A percentile compares a stretch with the other conserved stretches of the same genome.
Conservation (phyloP, 2,797 vertebrate species). For the Xyrichtys novacula region DNA sequence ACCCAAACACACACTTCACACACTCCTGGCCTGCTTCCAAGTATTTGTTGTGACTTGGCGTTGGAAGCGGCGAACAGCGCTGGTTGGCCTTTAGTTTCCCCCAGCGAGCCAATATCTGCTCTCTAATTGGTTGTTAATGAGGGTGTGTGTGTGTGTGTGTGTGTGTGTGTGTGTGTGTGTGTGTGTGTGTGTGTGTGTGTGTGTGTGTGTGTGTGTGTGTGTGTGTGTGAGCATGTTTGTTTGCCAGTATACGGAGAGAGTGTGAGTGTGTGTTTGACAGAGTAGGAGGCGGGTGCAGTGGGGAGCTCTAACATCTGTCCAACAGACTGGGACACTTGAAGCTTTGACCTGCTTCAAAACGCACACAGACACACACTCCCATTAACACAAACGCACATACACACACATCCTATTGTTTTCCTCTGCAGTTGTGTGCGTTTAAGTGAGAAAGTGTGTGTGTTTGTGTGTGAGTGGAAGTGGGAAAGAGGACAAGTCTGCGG, state of each 20-base stretch:
- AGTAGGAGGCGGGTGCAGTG: constrained; percentile 30
- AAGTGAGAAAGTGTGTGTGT: constrained; percentile 10
- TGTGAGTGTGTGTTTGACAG: constrained; percentile 30
- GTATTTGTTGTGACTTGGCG: constrained; percentile 79
- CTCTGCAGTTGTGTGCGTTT: constrained; percentile 23
- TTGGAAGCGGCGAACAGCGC: constrained; percentile 59
- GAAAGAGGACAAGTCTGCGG: constrained; percentile 10
- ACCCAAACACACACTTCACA: constrained; percentile 21
- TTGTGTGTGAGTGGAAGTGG: not conserved
- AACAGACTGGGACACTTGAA: constrained; percentile 64
- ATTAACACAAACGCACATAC: constrained; percentile 2
- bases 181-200: constrained; percentile 28
- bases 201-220: constrained; percentile 1
- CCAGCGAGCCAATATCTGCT: constrained; percentile 77
- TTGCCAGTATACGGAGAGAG: constrained; percentile 8
- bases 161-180: constrained; percentile 39
- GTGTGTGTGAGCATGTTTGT: too few relatives aligned
- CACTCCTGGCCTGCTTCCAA: constrained; percentile 71
- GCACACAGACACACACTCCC: not conserved
- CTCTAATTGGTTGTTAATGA: constrained; percentile 85
- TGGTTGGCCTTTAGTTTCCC: constrained; percentile 77
- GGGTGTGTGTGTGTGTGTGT: constrained; percentile 45
- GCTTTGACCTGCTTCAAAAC: constrained; percentile 57
- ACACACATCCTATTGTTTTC: constrained; percentile 6
- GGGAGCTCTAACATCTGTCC: constrained; percentile 76